phyloP scores from a whole-genome alignment of 2,888 invertebrate genomes.

The Drosophila setosimentum region DNA sequence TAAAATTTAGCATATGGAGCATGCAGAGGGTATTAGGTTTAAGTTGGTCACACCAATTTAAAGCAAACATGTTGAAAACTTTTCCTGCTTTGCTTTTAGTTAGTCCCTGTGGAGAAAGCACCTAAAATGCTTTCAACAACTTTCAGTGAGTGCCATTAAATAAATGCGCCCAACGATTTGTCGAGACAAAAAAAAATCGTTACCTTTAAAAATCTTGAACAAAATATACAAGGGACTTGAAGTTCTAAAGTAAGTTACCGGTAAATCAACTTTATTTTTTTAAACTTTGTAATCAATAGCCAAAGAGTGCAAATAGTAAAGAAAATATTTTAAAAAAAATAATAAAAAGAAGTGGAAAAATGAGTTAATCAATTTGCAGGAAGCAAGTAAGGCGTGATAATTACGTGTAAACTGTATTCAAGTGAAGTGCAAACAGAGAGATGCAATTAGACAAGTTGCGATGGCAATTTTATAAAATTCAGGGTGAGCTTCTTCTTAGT shows the following conservation, averaged over 20 bases:
- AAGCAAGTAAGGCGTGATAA: slow-evolving; percentile 33
- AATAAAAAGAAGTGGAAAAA: neutral
- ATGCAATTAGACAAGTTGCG: slow-evolving; percentile 25
- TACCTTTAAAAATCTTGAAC: neutral
- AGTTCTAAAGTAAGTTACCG: slow-evolving; percentile 1
- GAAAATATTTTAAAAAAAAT: neutral
- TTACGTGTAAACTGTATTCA: slow-evolving; percentile 48
- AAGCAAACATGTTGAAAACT: neutral
- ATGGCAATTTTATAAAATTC: neutral
- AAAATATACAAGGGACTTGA: slow-evolving; percentile 8
- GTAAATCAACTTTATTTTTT: slow-evolving; percentile 9
- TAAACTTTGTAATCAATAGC: slow-evolving; percentile 18
- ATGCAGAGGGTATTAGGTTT: neutral
- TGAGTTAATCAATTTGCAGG: slow-evolving; percentile 40
- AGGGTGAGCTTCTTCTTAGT: neutral
- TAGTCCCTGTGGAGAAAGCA: slow-evolving; percentile 22
- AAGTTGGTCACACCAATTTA: neutral
- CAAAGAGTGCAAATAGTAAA: neutral
- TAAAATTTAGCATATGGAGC: neutral
- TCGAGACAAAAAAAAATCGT: slow-evolving; percentile 8
- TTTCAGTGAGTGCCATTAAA: slow-evolving; percentile 44
- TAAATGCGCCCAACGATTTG: slow-evolving; percentile 33
- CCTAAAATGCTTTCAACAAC: slow-evolving; percentile 19
- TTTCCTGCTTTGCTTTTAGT: slow-evolving; percentile 10
- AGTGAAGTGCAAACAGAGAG: slow-evolving; percentile 28